Evolutionary conservation across 2,888 invertebrate species (phyloP), one percentile per base, ranked within the genome.

Genomic region (Julus scanicus): DNA sequence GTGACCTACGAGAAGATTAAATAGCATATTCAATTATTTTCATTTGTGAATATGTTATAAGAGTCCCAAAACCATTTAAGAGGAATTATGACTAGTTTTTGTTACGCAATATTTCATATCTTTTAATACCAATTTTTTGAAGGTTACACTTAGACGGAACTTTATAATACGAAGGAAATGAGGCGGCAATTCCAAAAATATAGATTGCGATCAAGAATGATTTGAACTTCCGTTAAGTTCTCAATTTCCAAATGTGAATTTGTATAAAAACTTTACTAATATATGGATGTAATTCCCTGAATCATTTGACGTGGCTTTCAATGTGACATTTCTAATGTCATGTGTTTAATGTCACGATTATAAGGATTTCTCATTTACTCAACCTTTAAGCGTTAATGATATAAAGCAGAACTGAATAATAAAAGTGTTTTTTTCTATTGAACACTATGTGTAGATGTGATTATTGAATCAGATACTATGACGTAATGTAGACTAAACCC

Each of bases 191-290:
- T 80, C 80, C 29, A 2, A 13, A 6, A 37, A 20, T 13, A 13
- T 80, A 37, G 37, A 80, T 80, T 9, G 6, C 13, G 37, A 80
- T 80, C 80, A 80, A 29, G 13, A 80, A 80, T 80, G 11, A 37
- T 63, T 80, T 80, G 37, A 37, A 80, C 80, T 80, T 80, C 80
- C 80, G 9, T 37, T 37, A 37, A 80, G 80, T n/a, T 71, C n/a
- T 71, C 9, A 20, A 71, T 20, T 71, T 71, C 3, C 20, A 9
- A 71, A 29, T 71, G 6, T 20, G 11, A 71, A 29, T 29, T 71
- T 71, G 29, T 11, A 71, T 11, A 20, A 63, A 5, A n/a, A 8
- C 29, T 9, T n/a, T 29, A 9, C 11, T 71, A 2, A 71, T 17
- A 9, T 29, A 20, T 29, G 29, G 11, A 53, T 13, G 13, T 53